These are phyloP conservation scores for Sinella curviseta DNA, from an alignment of 1,140 invertebrate species.

Conservation along the genomic window DNA sequence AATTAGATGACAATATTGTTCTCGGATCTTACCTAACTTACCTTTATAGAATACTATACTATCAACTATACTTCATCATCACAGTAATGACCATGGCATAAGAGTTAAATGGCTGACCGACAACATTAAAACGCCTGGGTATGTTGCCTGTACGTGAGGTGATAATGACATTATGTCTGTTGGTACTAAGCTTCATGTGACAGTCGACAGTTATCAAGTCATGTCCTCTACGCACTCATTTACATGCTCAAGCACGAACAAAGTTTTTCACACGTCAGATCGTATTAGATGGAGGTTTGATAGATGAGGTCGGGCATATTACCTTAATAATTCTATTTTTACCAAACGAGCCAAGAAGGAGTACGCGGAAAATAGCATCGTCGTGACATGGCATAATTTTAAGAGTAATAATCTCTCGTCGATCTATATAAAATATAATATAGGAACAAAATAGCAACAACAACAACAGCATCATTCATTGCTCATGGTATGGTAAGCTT, in stretches of 20 bases:
- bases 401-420: neutral
- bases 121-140: too few species aligned
- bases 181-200: neutral
- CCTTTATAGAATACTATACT: too few species aligned
- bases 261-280: constrained; percentile 1
- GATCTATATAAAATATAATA: neutral
- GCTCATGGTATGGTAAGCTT: neutral
- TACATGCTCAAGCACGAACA: constrained; percentile 10
- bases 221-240: neutral
- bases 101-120: too few species aligned
- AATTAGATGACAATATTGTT: too few species aligned
- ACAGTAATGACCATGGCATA: too few species aligned
- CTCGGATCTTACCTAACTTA: too few species aligned
- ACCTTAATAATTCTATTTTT: constrained; percentile 11
- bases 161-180: neutral
- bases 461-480: neutral
- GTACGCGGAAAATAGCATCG: constrained; percentile 6
- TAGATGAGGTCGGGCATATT: neutral
- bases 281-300: neutral
- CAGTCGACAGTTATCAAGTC: neutral
- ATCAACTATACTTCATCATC: too few species aligned
- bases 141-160: neutral
- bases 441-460: neutral
- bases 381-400: constrained; percentile 21
- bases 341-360: neutral